Base-by-base conservation (phyloP, 1,140 invertebrate genomes). In the Cydia pomonella region DNA sequence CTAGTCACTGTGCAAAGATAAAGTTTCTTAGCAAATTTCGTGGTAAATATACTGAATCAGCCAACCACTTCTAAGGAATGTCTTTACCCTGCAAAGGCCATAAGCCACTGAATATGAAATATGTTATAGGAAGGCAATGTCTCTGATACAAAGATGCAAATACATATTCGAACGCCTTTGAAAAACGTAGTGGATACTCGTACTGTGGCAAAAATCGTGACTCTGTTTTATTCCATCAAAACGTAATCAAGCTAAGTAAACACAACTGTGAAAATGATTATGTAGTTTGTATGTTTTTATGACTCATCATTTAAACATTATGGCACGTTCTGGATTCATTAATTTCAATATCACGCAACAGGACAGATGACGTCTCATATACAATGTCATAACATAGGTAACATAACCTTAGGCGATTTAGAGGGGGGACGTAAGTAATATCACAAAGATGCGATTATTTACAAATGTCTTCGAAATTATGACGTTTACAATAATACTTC, bases 41-140 rank as follows among this genome's bases (percentile, higher is more conserved):
- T 33, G 29, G 64, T 69, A 69, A 38, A 69, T 33, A 69, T 6
- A 27, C 33, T 66, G 63, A 69, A 69, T 69, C 64, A 38, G 29
- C 18, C 16, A 69, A 18, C 21, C 13, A 69, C 18, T 69, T 69
- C 64, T 10, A 69, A 6, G 27, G 12, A 69, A 38, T 21, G 29
- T 38, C 1, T 10, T 23, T 59, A 23, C 9, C 9, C 21, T 23
- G 53, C 12, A 50, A 18, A 50, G 12, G 41, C 3, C n/a, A 16
- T 50, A 50, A 50, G n/a, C n/a, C 16, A 47, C 44, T 18, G 10
- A 41, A 41, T 41, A 10, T 41, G 38, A 0, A 33, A 33, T 33
- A 38, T 9, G 33, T 38, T 10, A 38, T 10, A 38, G 33, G 33
- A 44, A 44, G 12, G 13, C 13, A 44, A 44, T 44, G 4, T 10